A percentile compares a stretch with the other conserved stretches of the same genome.
These are phyloP conservation scores for Lates calcarifer DNA, from an alignment of 2,113 vertebrate genomes.

Conservation along the genomic window DNA sequence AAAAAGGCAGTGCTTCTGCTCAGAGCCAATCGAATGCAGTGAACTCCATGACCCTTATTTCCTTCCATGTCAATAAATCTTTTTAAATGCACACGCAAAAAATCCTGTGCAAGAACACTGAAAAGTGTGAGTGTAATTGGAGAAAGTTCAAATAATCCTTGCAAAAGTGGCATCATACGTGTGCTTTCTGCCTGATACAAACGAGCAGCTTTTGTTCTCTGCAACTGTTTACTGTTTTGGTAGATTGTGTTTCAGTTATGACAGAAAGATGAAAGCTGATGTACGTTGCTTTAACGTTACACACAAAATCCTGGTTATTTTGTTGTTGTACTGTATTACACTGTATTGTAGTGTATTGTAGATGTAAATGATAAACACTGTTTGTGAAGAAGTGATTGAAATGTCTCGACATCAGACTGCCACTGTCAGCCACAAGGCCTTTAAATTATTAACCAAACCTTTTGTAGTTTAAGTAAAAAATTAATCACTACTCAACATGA, in stretches of 20 bases:
- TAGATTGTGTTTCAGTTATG: background rate
- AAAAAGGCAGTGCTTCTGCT: background rate
- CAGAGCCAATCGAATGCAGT: background rate
- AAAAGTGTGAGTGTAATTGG: background rate
- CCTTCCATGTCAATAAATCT: background rate
- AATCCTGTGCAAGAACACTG: background rate
- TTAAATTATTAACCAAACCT: slow-evolving; percentile 89
- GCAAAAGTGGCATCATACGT: background rate
- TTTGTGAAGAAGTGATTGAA: slow-evolving; percentile 65
- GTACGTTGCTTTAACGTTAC: background rate
- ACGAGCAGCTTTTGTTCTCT: background rate
- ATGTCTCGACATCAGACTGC: slow-evolving; percentile 82
- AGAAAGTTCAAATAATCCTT: background rate
- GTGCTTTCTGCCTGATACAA: background rate
- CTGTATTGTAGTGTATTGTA: background rate
- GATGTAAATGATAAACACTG: slow-evolving; percentile 27
- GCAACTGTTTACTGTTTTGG: background rate
- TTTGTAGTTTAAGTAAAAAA: slow-evolving; percentile 90
- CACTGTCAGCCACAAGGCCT: slow-evolving; percentile 78
- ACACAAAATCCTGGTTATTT: background rate
- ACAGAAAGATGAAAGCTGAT: background rate
- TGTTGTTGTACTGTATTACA: slow-evolving; percentile 5
- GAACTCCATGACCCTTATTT: background rate
- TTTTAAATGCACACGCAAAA: too few species aligned
- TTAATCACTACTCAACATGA: slow-evolving; percentile 85